Evolutionary conservation across 2,797 vertebrate genomes (phyloP).

Genomic region (Pseudopleuronectes americanus): DNA sequence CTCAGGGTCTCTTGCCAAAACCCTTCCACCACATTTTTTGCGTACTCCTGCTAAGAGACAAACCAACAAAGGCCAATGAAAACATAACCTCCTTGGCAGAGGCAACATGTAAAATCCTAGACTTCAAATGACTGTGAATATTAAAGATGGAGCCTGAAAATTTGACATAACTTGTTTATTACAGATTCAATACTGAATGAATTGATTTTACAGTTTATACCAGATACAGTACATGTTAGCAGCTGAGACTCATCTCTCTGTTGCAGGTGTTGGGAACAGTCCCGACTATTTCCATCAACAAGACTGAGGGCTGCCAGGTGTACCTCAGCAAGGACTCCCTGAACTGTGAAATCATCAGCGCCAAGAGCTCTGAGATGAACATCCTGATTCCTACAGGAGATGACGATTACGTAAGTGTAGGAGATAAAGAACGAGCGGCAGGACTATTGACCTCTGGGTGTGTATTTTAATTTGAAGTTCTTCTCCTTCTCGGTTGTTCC

Average conservation of each 20-base stretch:
- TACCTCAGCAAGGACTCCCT: slow-evolving; percentile 93
- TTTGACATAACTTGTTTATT: background rate
- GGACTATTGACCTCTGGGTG: background rate
- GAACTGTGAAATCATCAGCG: slow-evolving; percentile 94
- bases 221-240: background rate
- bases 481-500: slow-evolving; percentile 6
- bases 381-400: slow-evolving; percentile 90
- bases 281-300: slow-evolving; percentile 98
- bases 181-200: too few relatives aligned
- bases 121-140: too few relatives aligned
- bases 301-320: slow-evolving; percentile 97
- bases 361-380: slow-evolving; percentile 99
- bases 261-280: slow-evolving; percentile 92
- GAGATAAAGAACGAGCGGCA: background rate
- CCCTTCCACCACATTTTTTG: too few relatives aligned
- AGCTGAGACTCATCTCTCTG: slow-evolving; percentile 4
- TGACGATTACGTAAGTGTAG: slow-evolving; percentile 92
- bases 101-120: too few relatives aligned
- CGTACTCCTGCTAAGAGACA: too few relatives aligned
- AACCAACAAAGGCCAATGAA: too few relatives aligned
- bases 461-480: background rate
- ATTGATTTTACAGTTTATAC: too few relatives aligned
- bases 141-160: background rate
- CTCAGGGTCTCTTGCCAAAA: too few relatives aligned
- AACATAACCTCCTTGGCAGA: too few relatives aligned